Conservation (phyloP, 2,888 invertebrate species). For the Disparrhopalites patrizii region DNA sequence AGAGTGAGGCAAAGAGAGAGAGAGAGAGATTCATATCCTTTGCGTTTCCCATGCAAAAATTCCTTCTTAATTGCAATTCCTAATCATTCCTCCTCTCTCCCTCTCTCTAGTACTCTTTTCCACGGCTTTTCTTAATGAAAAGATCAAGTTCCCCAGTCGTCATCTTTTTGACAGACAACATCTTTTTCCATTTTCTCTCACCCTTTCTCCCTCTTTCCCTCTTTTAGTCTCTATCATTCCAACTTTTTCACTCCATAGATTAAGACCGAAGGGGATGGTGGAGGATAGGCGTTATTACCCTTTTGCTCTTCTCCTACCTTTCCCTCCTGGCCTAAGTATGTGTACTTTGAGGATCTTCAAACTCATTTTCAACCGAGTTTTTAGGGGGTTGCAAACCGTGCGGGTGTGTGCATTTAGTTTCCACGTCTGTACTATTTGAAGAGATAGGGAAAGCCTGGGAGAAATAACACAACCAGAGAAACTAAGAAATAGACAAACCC, state of each 20-base stretch:
- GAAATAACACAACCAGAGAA: no score
- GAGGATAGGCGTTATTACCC: background rate
- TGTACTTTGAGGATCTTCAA: no score
- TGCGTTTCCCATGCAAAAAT: conserved; percentile 37
- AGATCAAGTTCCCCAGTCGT: conserved; percentile 26
- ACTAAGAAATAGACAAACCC: no score
- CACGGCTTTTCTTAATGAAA: conserved; percentile 20
- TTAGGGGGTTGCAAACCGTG: no score
- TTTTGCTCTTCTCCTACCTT: no score
- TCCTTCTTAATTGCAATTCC: conserved; percentile 41
- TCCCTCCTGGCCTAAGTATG: no score
- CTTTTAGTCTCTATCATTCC: background rate
- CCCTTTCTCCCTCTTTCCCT: conserved; percentile 9
- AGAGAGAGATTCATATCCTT: conserved; percentile 34
- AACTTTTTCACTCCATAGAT: background rate
- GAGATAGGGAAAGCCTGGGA: no score
- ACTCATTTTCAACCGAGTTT: no score
- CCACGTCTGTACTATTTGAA: no score
- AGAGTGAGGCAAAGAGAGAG: no score
- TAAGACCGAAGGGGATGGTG: background rate
- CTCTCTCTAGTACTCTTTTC: conserved; percentile 15
- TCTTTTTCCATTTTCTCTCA: conserved; percentile 10
- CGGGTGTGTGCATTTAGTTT: no score
- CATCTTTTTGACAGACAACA: conserved; percentile 27
- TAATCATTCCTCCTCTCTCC: conserved; percentile 33